These are phyloP conservation scores for Abrostola tripartita DNA, from an alignment of 2,888 invertebrate genomes.

Conservation along the genomic window DNA sequence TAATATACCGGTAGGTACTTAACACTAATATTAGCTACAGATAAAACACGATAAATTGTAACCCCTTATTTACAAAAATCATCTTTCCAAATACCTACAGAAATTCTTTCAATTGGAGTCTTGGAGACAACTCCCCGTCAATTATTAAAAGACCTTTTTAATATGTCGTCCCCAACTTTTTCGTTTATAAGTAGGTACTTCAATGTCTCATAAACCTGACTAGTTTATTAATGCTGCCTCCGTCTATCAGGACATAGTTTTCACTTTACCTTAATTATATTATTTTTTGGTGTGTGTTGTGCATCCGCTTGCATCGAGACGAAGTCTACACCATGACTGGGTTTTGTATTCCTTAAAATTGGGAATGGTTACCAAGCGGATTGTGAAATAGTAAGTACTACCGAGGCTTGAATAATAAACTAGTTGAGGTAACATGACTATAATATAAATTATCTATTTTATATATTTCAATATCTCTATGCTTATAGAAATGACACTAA, in stretches of 20 bases:
- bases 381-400: neutral
- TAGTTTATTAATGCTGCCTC: slow-evolving; percentile 37
- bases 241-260: neutral
- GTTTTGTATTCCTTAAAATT: too few species aligned
- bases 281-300: neutral
- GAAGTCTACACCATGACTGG: too few species aligned
- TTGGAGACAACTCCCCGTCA: neutral
- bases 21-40: slow-evolving; percentile 49
- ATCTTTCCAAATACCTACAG: slow-evolving; percentile 24
- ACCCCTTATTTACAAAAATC: slow-evolving; percentile 46
- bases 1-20: slow-evolving; percentile 29
- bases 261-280: neutral
- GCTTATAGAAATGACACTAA: slow-evolving; percentile 40
- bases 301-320: too few species aligned
- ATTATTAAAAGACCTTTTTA: neutral
- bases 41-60: slow-evolving; percentile 32
- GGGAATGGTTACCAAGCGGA: neutral
- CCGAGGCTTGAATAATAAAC: slow-evolving; percentile 31
- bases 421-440: slow-evolving; percentile 27
- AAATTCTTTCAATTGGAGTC: slow-evolving; percentile 24
- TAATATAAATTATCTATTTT: slow-evolving; percentile 19
- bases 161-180: neutral
- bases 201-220: slow-evolving; percentile 12
- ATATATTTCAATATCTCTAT: slow-evolving; percentile 39
- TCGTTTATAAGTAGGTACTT: slow-evolving; percentile 1